Conservation (phyloP, 2,888 invertebrate species). For the Caenorhabditis auriculariae region DNA sequence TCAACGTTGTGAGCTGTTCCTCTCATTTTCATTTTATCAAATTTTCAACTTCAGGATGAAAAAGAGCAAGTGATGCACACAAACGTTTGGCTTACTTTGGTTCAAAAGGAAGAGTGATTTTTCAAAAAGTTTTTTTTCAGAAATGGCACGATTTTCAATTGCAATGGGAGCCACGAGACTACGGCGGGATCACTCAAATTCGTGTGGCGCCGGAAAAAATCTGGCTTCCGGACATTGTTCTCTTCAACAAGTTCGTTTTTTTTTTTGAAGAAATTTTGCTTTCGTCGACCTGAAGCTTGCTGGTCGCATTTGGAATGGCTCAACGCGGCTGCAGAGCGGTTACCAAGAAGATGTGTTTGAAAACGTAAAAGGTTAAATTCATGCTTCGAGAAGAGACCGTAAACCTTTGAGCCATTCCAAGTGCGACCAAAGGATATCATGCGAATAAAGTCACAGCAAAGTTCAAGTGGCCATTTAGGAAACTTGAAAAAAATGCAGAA, state of each 20-base stretch:
- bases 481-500: too few relatives aligned
- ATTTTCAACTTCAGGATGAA: constrained; percentile 63
- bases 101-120: constrained; percentile 34
- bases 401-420: too few relatives aligned
- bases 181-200: constrained; percentile 62
- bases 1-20: constrained; percentile 66
- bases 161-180: constrained; percentile 62
- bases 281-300: neutral
- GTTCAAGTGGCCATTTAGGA: too few relatives aligned
- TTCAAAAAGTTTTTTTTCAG: constrained; percentile 27
- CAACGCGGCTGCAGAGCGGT: neutral
- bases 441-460: too few relatives aligned
- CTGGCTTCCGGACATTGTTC: constrained; percentile 65
- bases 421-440: too few relatives aligned
- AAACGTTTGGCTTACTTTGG: constrained; percentile 68
- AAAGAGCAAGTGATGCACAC: constrained; percentile 64
- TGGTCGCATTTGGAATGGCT: too few relatives aligned
- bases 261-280: neutral
- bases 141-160: constrained; percentile 63
- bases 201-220: constrained; percentile 66
- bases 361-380: too few relatives aligned
- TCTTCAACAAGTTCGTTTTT: constrained; percentile 66
- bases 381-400: too few relatives aligned
- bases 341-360: neutral
- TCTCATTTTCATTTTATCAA: neutral